These are phyloP conservation scores for Boloria selene DNA, from an alignment of 2,888 invertebrate species.

Conservation along the genomic window DNA sequence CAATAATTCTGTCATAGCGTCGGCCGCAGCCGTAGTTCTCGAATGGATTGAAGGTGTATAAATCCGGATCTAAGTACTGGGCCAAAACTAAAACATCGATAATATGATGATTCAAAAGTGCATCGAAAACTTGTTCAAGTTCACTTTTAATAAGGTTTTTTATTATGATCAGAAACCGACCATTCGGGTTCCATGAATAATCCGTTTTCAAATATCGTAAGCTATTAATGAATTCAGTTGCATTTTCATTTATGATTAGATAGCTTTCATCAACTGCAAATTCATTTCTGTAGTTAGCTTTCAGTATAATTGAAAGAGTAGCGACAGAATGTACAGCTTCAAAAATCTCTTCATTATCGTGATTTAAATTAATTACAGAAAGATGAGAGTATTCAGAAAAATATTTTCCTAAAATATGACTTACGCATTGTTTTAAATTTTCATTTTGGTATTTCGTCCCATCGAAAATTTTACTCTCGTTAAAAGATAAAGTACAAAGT, in stretches of 20 bases:
- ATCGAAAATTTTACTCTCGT: constrained; percentile 10
- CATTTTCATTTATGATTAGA: constrained; percentile 45
- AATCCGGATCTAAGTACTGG: constrained; percentile 44
- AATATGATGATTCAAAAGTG: constrained; percentile 48
- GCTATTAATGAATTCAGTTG: constrained; percentile 37
- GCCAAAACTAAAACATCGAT: constrained; percentile 51
- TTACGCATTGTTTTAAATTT: constrained; percentile 25
- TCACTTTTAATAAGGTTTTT: constrained; percentile 39
- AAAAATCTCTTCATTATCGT: constrained; percentile 32
- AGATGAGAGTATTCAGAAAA: constrained; percentile 24
- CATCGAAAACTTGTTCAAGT: constrained; percentile 50
- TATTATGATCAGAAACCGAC: constrained; percentile 51
- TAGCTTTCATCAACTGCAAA: constrained; percentile 43
- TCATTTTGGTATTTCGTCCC: not conserved
- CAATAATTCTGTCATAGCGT: constrained; percentile 51
- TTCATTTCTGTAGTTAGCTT: not conserved
- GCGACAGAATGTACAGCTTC: constrained; percentile 29
- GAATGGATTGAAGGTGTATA: constrained; percentile 62
- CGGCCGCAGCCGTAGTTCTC: constrained; percentile 61
- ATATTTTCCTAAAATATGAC: constrained; percentile 27
- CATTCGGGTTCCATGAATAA: constrained; percentile 53
- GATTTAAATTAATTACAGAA: constrained; percentile 35
- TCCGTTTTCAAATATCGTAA: constrained; percentile 45
- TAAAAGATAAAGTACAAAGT: not conserved
- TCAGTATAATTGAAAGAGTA: constrained; percentile 17